A percentile compares a stretch with the other conserved stretches of the same genome.
These are phyloP conservation scores for Zaprionus obscuricornis DNA, from an alignment of 2,888 invertebrate species.

Conservation along the genomic window DNA sequence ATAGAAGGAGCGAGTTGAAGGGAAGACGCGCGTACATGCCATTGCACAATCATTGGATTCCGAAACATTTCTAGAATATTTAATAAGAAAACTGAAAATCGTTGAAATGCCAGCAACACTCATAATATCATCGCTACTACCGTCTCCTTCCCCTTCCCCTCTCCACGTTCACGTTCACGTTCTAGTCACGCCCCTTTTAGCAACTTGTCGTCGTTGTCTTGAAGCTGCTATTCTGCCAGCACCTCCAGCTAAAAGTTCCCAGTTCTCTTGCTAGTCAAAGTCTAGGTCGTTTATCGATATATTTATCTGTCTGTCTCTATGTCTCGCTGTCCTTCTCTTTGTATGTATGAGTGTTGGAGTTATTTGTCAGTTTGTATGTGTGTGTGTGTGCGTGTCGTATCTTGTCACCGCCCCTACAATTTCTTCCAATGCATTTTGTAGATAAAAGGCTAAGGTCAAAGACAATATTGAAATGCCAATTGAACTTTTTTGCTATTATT, in stretches of 20 bases:
- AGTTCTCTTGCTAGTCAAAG: slow-evolving; percentile 41
- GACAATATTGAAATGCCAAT: slow-evolving; percentile 79
- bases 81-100: slow-evolving; percentile 81
- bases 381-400: slow-evolving; percentile 30
- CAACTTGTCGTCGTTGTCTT: slow-evolving; percentile 5
- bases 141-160: background rate
- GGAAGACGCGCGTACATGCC: slow-evolving; percentile 71
- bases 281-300: slow-evolving; percentile 41
- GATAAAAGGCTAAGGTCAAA: slow-evolving; percentile 77
- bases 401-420: slow-evolving; percentile 49
- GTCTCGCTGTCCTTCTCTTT: no score
- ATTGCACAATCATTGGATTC: slow-evolving; percentile 80
- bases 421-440: slow-evolving; percentile 46
- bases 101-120: slow-evolving; percentile 80
- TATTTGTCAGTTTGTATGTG: slow-evolving; percentile 1
- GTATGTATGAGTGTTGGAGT: background rate
- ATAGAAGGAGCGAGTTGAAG: slow-evolving; percentile 5
- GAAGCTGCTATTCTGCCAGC: background rate
- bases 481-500: slow-evolving; percentile 72
- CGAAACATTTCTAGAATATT: slow-evolving; percentile 80
- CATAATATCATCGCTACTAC: slow-evolving; percentile 69
- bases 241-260: no score
- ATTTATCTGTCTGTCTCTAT: background rate
- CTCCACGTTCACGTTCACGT: no score
- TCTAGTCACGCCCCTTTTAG: slow-evolving; percentile 22